These are phyloP conservation scores for Hedya salicella DNA, from an alignment of 2,888 invertebrate species.

Conservation along the genomic window DNA sequence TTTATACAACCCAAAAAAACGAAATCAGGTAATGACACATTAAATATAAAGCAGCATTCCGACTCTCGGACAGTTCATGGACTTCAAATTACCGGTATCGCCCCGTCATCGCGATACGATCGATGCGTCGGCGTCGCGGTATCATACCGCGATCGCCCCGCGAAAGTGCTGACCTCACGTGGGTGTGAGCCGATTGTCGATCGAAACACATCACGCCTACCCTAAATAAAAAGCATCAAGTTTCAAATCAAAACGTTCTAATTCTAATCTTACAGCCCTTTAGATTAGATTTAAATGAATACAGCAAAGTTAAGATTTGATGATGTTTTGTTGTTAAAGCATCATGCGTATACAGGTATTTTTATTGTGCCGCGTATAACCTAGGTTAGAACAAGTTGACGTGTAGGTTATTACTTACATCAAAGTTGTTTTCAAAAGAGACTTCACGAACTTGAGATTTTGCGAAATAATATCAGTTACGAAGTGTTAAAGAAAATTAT, in stretches of 20 bases:
- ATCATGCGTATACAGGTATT: constrained; percentile 53
- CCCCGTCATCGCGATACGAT: constrained; percentile 79
- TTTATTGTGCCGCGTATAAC: constrained; percentile 57
- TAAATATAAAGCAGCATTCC: constrained; percentile 67
- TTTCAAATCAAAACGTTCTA: not conserved
- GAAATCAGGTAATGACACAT: constrained; percentile 69
- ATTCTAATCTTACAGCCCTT: not conserved
- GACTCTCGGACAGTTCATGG: constrained; percentile 76
- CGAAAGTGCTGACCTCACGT: constrained; percentile 79
- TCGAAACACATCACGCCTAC: constrained; percentile 62
- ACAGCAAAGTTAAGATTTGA: not conserved
- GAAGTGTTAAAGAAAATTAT: too few relatives aligned
- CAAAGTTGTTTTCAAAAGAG: too few relatives aligned
- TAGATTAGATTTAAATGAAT: not conserved
- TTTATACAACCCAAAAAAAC: constrained; percentile 49
- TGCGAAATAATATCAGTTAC: too few relatives aligned
- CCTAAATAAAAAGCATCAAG: not conserved
- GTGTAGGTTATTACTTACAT: constrained; percentile 1
- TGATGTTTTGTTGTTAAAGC: not conserved
- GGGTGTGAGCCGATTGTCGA: constrained; percentile 69
- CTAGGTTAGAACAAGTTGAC: constrained; percentile 22
- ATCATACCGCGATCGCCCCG: constrained; percentile 81
- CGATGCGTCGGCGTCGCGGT: constrained; percentile 73
- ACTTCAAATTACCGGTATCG: constrained; percentile 74
- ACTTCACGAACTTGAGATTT: too few relatives aligned